Evolutionary conservation across 2,888 invertebrate species (phyloP), one percentile per base, ranked within the genome.

Genomic region (Fissipunctia ypsillon): DNA sequence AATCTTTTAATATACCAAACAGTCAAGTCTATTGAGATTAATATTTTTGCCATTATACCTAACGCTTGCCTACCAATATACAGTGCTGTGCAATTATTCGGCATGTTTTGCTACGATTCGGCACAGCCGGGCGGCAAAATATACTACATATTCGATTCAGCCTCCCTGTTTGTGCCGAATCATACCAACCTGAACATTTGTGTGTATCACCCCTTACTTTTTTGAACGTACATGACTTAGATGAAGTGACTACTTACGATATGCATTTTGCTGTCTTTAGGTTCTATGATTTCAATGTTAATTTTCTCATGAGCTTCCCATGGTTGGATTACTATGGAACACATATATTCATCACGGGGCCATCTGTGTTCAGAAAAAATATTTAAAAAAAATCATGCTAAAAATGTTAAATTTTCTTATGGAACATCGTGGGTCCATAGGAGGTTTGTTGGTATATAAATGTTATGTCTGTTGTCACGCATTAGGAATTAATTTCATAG

Each of bases 241-340:
- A 50, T 50, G 14, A 16, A 0, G 2, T 16, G 2, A 19, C 0
- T 57, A 90, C 94, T 92, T 88, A 95, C 95, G 31, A 90, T 80
- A 75, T 88, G 88, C 86, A 94, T 88, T 73, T 89, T 91, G 0
- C 76, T 83, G 54, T 89, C 90, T 0, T 77, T 85, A 10, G 82
- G 74, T 7, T 84, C 79, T 12, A 94, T 83, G 2, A 80, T 64
- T 7, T 88, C 84, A 1, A 94, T 73, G 1, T 71, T 72, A 0
- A 96, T 93, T 72, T 88, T 91, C 70, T 96, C 95, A 60, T 95
- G 95, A 0, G 91, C 87, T 71, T 95, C 93, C 93, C 94, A 95
- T 0, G 95, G 93, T 52, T 93, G 92, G 2, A 96, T 90, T 0
- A 94, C 87, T 6, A 95, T 88, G 0, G 88, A 76, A 64, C 96